phyloP scores from a whole-genome alignment of 2,113 vertebrate genomes.

The Sylvicapra grimmia region DNA sequence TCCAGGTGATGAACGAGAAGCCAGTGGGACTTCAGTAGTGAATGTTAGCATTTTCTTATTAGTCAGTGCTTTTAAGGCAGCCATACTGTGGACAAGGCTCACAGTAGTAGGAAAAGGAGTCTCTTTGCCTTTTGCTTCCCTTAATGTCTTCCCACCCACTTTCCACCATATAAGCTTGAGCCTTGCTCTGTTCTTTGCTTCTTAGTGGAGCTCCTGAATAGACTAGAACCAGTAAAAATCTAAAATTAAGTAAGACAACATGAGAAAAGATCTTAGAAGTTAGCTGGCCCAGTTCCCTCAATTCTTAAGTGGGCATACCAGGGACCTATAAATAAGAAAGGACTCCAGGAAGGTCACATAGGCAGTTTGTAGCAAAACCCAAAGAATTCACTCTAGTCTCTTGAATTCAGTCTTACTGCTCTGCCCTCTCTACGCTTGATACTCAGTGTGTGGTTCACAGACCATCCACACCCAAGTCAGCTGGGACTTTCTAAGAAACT shows the following conservation, averaged over 20 bases:
- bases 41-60: not conserved
- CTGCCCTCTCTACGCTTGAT: rapidly evolving
- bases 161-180: not conserved
- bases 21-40: not conserved
- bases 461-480: not conserved
- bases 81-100: rapidly evolving
- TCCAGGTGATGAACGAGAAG: not conserved
- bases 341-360: not conserved
- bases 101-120: not conserved
- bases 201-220: not conserved
- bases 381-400: too few species aligned
- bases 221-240: not conserved
- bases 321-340: not conserved
- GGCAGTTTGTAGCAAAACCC: not conserved
- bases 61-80: not conserved
- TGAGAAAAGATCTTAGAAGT: not conserved
- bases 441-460: too few species aligned
- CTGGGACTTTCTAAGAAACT: not conserved
- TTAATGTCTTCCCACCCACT: not conserved
- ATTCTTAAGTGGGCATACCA: not conserved
- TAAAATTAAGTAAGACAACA: not conserved
- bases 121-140: not conserved
- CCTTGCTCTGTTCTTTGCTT: not conserved
- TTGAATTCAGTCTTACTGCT: not conserved
- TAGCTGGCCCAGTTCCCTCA: not conserved